Base-by-base conservation (phyloP, 2,113 vertebrate species). In the Cephalophus harveyi region DNA sequence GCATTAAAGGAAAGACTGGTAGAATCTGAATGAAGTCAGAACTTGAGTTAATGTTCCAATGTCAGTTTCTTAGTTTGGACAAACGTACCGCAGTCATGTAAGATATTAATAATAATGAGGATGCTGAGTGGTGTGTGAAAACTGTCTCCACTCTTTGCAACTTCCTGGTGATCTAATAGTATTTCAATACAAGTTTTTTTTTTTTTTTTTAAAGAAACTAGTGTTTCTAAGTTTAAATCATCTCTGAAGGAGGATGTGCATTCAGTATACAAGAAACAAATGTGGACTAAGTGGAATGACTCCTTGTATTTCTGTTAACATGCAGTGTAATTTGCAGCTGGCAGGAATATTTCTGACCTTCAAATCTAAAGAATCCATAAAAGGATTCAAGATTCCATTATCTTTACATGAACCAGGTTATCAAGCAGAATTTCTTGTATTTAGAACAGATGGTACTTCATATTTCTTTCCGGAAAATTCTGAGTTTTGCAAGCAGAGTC, bases 311-410 rank as follows among this genome's bases (percentile, higher is more conserved):
- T 94, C 88, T 82, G 13, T 48, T 92, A 97, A 89, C 15, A 48
- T 90, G 40, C 27, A 55, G 13, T 62, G 5, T 92, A 64, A 96
- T 60, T 95, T 67, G 64, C 13, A 74, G 27, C 33, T 21, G 60
- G 54, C 81, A 84, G 84, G 94, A 97, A 60, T 78, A 90, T 55
- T 97, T 96, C 54, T 97, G 96, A 97, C 89, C 92, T 97, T 96
- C 97, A 94, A 78, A 62, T 71, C 64, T 96, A 91, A 94, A 62
- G 62, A 95, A 95, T 50, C 59, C 28, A 33, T 92, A 54, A 92
- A 96, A 89, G 27, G 43, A 87, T 71, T 82, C 59, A 55, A 90
- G 81, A 85, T 95, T 85, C 85, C 64, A 98, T 96, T 97, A 96
- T 86, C 78, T 86, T 94, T 81, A 40, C 36, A 36, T 71, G 74